Percentiles rank a stretch among this genome's conserved stretches.
Conservation (phyloP, 1,140 invertebrate species). For the Stenopsyche tienmushanensis region DNA sequence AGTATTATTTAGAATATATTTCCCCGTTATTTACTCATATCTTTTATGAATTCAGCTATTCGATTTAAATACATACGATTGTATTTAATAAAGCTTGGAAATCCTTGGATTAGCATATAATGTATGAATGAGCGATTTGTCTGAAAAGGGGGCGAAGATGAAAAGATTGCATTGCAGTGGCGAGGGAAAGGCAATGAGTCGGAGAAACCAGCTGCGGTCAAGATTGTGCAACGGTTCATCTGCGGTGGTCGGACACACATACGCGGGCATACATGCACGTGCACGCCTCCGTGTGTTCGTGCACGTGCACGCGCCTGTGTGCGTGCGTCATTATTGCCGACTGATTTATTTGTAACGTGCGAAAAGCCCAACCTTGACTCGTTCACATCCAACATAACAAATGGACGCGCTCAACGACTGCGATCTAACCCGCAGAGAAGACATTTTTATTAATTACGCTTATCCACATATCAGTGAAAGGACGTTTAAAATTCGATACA, state of each 20-base stretch:
- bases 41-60: too few species aligned
- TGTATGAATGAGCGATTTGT: too few species aligned
- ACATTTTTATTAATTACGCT: background rate
- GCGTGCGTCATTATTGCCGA: conserved; percentile 7
- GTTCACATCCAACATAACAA: background rate
- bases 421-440: background rate
- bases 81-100: too few species aligned
- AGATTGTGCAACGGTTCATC: background rate
- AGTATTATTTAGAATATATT: too few species aligned
- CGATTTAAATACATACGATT: too few species aligned
- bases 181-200: background rate
- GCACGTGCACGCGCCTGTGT: conserved; percentile 14
- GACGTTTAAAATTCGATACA: background rate
- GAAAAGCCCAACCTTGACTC: conserved; percentile 39
- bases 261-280: background rate
- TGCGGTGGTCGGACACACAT: background rate
- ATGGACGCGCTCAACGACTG: background rate
- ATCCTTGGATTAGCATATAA: too few species aligned
- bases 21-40: too few species aligned
- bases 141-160: too few species aligned
- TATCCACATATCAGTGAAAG: background rate
- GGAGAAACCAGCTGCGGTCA: background rate
- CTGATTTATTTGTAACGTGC: conserved; percentile 33
- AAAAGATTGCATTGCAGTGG: too few species aligned
- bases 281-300: background rate